These are phyloP conservation scores for Sminthurinus aureus DNA, from an alignment of 2,888 invertebrate genomes.

Conservation along the genomic window DNA sequence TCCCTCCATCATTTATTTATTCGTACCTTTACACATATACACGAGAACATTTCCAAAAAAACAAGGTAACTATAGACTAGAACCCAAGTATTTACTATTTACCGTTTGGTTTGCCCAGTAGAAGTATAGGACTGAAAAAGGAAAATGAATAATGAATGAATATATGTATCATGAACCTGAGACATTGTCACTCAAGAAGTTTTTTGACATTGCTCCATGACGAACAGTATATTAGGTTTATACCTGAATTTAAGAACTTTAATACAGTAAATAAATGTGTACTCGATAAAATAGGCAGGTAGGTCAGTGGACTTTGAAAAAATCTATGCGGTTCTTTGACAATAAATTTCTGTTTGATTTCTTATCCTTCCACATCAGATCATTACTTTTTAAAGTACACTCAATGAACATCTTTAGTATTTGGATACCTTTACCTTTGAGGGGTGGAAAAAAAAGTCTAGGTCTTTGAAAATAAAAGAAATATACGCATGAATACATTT, in stretches of 20 bases:
- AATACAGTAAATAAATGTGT: not conserved
- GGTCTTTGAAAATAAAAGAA: not conserved
- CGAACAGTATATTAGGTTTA: not conserved
- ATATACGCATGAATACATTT: not conserved
- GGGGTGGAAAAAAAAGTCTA: no score
- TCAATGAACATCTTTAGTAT: not conserved
- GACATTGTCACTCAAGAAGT: no score
- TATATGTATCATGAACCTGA: no score
- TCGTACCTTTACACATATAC: no score
- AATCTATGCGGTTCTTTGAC: not conserved
- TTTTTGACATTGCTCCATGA: not conserved
- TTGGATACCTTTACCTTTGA: not conserved
- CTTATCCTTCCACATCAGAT: not conserved
- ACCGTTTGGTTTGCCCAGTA: no score
- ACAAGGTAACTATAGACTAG: no score
- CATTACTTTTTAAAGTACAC: not conserved
- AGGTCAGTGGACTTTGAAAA: conserved; percentile 20
- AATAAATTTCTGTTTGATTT: not conserved
- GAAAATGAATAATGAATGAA: no score
- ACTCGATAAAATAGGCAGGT: conserved; percentile 32
- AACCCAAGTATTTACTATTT: no score
- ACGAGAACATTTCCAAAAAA: no score
- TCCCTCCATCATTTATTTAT: no score
- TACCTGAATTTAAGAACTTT: conserved; percentile 9
- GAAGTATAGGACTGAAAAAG: no score